Base-by-base conservation (phyloP, 2,797 vertebrate species). In the Galaxias olidus region DNA sequence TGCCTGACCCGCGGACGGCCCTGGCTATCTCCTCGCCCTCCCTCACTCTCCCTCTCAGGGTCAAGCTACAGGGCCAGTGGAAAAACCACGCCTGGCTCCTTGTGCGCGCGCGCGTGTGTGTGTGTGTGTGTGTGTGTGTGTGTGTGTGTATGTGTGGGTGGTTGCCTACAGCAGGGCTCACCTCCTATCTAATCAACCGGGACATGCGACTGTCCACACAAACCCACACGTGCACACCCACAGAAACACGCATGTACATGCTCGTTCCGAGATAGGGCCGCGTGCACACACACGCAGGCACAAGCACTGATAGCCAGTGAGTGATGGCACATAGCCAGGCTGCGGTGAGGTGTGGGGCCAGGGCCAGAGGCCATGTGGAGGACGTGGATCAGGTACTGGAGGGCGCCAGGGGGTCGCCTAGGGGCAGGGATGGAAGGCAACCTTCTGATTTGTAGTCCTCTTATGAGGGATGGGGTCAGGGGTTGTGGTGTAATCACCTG, bases 161-260 rank as follows among this genome's bases (percentile, higher is more conserved):
- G 30, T 30, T 71, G 45, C 82, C 80, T 52, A 68, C 77, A 71
- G 59, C 71, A 74, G 74, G 54, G 65, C 84, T 84, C 81, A 77
- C 73, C 76, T 88, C 84, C 83, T 90, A 92, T 92, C 91, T 91
- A 89, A 91, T 91, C 90, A 81, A 72, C 82, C 79, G 73, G 61
- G 83, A 85, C 83, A 82, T 78, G 81, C 81, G 81, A 79, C 86
- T 78, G 77, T 81, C 75, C 75, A 63, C 78, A 71, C 44, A 75
- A 78, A 75, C 64, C 68, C 69, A 71, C 64, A 72, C 59, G 53
- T 45, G 51, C 47, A 53, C 54, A 59, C 30, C 30, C 55, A 17
- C 18, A 40, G 12, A 45, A 55, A 50, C 71, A 71, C 59, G 70
- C 63, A 58, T 42, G 67, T 43, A 68, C 56, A 65, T 66, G 61